Conservation (phyloP, 2,888 invertebrate genomes). For the Spodoptera picta region DNA sequence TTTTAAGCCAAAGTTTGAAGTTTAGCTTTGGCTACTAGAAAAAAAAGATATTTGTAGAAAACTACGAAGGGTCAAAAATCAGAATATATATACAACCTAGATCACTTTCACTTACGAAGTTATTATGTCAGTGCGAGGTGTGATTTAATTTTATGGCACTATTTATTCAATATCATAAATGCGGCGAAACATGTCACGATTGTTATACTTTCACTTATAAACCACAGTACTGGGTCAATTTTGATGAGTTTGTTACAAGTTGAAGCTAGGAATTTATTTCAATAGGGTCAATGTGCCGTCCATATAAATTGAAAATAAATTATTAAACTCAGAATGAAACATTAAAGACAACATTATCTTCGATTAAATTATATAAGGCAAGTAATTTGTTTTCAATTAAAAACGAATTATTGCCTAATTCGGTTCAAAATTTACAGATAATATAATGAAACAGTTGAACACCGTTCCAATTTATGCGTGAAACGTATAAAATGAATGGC, state of each 20-base stretch:
- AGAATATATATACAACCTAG: slow-evolving; percentile 7
- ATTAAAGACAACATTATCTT: too few relatives aligned
- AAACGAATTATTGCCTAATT: slow-evolving; percentile 7
- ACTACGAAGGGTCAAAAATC: slow-evolving; percentile 19
- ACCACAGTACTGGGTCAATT: too few relatives aligned
- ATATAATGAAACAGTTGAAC: slow-evolving; percentile 14
- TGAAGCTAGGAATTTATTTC: too few relatives aligned
- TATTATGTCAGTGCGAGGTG: background rate
- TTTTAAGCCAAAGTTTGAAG: too few relatives aligned
- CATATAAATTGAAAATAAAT: too few relatives aligned
- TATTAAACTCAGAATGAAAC: too few relatives aligned
- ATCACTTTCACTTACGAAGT: slow-evolving; percentile 32
- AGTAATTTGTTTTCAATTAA: slow-evolving; percentile 16
- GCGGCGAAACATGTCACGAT: too few relatives aligned
- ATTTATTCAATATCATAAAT: slow-evolving; percentile 6
- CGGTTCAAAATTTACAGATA: slow-evolving; percentile 7
- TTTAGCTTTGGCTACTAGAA: too few relatives aligned
- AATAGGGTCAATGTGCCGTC: too few relatives aligned
- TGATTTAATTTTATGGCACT: too few relatives aligned
- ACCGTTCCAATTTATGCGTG: slow-evolving; percentile 42
- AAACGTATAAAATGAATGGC: slow-evolving; percentile 43
- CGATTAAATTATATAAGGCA: background rate
- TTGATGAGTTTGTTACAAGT: too few relatives aligned
- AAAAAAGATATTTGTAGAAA: slow-evolving; percentile 29
- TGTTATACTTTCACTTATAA: too few relatives aligned